Conservation (phyloP, 2,113 vertebrate genomes). For the Oceanodroma tethys region DNA sequence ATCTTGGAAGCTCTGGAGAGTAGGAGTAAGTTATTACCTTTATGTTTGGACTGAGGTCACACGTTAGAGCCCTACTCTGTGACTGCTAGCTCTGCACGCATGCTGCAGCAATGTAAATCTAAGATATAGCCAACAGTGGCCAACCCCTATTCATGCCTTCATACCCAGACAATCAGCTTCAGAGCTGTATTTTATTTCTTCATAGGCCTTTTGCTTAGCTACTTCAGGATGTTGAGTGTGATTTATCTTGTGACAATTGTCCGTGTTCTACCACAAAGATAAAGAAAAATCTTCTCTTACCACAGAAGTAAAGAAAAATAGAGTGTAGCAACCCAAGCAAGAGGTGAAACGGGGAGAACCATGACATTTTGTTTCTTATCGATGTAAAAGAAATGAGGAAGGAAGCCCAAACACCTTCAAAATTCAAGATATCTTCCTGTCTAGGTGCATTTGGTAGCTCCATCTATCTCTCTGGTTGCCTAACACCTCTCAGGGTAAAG, state of each 20-base stretch:
- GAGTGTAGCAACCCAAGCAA: background rate
- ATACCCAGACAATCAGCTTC: background rate
- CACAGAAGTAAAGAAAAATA: background rate
- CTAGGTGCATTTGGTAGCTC: background rate
- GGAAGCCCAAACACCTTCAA: background rate
- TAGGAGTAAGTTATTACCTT: background rate
- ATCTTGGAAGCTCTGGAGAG: background rate
- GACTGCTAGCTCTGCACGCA: background rate
- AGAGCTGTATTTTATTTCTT: background rate
- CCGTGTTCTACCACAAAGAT: background rate
- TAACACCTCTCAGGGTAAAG: background rate
- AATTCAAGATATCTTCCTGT: background rate
- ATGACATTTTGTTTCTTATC: background rate
- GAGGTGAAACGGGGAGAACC: background rate
- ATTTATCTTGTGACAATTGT: background rate
- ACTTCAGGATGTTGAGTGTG: background rate
- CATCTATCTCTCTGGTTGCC: background rate
- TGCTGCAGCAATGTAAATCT: background rate
- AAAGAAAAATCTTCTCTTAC: background rate
- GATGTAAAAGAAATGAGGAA: background rate
- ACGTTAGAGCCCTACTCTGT: background rate
- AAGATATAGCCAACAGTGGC: background rate
- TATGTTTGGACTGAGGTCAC: background rate
- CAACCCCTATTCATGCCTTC: background rate
- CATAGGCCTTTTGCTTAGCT: background rate